Percentiles rank a stretch among this genome's conserved stretches.
phyloP scores from a whole-genome alignment of 2,888 invertebrate species.

The Cyrtodaria siliqua region DNA sequence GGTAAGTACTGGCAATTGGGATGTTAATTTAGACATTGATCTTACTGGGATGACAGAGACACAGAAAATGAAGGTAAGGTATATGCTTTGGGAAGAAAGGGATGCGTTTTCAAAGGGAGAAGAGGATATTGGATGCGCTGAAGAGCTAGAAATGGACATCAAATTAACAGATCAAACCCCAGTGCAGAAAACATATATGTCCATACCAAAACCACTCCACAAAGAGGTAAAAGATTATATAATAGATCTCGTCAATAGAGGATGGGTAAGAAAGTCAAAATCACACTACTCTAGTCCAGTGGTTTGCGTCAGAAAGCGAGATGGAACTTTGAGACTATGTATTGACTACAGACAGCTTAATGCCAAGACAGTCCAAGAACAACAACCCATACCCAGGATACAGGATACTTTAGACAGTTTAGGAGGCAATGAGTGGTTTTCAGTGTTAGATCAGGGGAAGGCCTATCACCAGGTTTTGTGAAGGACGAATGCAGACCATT shows the following conservation, averaged over 20 bases:
- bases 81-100: constrained; percentile 16
- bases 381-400: constrained; percentile 48
- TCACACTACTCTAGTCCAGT: constrained; percentile 45
- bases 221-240: constrained; percentile 30
- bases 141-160: constrained; percentile 23
- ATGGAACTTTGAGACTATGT: constrained; percentile 53
- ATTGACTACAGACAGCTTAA: constrained; percentile 51
- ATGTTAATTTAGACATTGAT: constrained; percentile 19
- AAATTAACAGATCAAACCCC: constrained; percentile 7
- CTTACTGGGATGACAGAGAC: background rate
- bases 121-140: constrained; percentile 25
- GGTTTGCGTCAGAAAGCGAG: constrained; percentile 52
- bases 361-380: constrained; percentile 37
- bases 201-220: constrained; percentile 21
- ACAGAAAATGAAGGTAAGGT: constrained; percentile 14
- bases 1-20: constrained; percentile 7
- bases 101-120: constrained; percentile 6
- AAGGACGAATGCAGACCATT: constrained; percentile 25
- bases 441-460: constrained; percentile 54
- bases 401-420: constrained; percentile 55
- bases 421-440: constrained; percentile 51
- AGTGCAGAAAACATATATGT: constrained; percentile 20
- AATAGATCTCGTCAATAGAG: constrained; percentile 18
- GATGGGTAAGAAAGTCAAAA: background rate
- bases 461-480: constrained; percentile 61